phyloP scores from a whole-genome alignment of 2,797 vertebrate genomes.

The Phrynocephalus guinanensis region DNA sequence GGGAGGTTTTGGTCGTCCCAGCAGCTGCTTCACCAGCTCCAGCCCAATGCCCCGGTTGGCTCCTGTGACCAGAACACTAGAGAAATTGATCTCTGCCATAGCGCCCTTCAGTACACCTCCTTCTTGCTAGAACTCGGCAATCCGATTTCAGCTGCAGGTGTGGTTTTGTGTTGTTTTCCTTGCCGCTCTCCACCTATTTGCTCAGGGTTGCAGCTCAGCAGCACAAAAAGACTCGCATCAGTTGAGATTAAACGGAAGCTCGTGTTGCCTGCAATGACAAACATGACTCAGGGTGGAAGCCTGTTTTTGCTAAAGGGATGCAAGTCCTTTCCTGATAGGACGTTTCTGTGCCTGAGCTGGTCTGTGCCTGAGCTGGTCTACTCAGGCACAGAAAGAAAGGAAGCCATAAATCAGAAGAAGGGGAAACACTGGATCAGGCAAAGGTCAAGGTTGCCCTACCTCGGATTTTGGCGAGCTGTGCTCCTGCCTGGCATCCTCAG shows the following conservation, averaged over 20 bases:
- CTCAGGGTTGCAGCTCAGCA: neutral
- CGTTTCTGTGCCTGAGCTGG: no score
- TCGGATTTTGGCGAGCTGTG: no score
- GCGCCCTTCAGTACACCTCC: neutral
- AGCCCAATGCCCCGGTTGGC: constrained; percentile 30
- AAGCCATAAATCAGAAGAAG: no score
- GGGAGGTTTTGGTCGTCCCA: neutral
- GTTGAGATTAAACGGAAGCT: neutral
- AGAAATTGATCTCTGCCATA: neutral
- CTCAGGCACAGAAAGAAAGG: no score
- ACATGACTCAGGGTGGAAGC: neutral
- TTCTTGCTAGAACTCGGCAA: neutral
- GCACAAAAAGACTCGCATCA: no score
- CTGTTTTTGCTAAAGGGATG: neutral
- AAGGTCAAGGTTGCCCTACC: no score
- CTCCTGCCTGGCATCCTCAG: no score
- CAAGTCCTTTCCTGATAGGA: neutral
- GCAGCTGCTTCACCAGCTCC: constrained; percentile 18
- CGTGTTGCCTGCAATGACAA: no score
- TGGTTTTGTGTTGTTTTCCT: no score
- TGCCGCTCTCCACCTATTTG: neutral
- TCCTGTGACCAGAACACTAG: constrained; percentile 16
- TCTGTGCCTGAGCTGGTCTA: no score
- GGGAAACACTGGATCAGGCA: no score
- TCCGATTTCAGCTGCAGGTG: no score